Evolutionary conservation across 2,113 vertebrate genomes (phyloP).

Genomic region (Zosterops lateralis): DNA sequence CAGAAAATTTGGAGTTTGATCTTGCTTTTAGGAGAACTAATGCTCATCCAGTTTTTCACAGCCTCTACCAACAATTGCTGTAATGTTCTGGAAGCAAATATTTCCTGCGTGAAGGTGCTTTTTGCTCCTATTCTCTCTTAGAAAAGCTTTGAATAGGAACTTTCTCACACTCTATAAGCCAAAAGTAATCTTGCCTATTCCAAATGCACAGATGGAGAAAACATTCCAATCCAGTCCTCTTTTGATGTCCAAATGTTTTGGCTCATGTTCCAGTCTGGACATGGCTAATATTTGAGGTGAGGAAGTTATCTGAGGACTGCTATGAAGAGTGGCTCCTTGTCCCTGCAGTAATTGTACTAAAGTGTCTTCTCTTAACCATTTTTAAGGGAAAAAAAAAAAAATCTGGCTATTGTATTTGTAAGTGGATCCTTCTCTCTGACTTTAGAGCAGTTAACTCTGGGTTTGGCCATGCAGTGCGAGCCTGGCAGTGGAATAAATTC

Average conservation of each 20-base stretch:
- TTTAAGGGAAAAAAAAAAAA: rapidly evolving
- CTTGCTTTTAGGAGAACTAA: neutral
- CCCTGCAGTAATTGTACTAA: neutral
- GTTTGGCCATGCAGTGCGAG: neutral
- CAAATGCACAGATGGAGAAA: neutral
- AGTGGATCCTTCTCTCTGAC: neutral
- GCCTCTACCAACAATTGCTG: neutral
- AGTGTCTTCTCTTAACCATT: neutral
- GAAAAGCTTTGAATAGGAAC: neutral
- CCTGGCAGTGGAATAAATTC: neutral
- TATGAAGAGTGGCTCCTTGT: neutral
- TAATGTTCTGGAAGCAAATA: neutral
- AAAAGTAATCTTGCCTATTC: neutral
- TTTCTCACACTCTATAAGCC: neutral
- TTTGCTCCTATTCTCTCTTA: neutral
- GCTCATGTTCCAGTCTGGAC: neutral
- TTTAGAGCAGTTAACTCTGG: neutral
- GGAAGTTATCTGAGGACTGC: neutral
- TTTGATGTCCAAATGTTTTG: neutral
- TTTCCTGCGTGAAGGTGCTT: neutral
- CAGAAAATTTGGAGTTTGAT: neutral
- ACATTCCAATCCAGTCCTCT: neutral
- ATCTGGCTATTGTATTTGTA: neutral
- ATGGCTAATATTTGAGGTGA: neutral
- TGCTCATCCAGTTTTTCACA: neutral